phyloP scores from a whole-genome alignment of 2,797 vertebrate genomes.

The Silurus lanzhouensis region DNA sequence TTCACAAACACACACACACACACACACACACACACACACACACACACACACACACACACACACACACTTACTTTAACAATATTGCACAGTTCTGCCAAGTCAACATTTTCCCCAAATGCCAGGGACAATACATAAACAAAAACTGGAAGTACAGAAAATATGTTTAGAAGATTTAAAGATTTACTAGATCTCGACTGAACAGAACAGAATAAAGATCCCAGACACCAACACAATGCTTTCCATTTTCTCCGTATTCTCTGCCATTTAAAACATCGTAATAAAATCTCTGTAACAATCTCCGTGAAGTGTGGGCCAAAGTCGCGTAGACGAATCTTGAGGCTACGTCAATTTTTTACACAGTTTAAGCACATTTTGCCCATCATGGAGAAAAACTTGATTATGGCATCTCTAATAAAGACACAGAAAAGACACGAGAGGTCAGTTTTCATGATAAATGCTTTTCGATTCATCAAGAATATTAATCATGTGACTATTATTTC shows the following conservation, averaged over 20 bases:
- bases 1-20: too few species aligned
- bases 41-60: too few species aligned
- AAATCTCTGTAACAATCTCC: too few species aligned
- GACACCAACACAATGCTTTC: background rate
- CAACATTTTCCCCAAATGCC: background rate
- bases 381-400: slow-evolving; percentile 64
- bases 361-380: slow-evolving; percentile 62
- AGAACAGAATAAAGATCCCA: background rate
- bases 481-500: background rate
- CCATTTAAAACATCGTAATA: background rate
- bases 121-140: background rate
- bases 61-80: background rate
- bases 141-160: background rate
- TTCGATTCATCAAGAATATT: too few species aligned
- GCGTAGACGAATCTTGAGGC: background rate
- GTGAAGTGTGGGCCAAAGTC: background rate
- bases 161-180: background rate
- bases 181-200: background rate
- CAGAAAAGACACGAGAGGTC: background rate
- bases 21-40: too few species aligned
- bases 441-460: background rate
- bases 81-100: background rate
- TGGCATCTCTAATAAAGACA: slow-evolving; percentile 68
- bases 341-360: slow-evolving; percentile 38
- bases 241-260: background rate